Percentiles rank a stretch among this genome's conserved stretches.
phyloP scores from a whole-genome alignment of 2,888 invertebrate species.

The Dryadula phaetusa region DNA sequence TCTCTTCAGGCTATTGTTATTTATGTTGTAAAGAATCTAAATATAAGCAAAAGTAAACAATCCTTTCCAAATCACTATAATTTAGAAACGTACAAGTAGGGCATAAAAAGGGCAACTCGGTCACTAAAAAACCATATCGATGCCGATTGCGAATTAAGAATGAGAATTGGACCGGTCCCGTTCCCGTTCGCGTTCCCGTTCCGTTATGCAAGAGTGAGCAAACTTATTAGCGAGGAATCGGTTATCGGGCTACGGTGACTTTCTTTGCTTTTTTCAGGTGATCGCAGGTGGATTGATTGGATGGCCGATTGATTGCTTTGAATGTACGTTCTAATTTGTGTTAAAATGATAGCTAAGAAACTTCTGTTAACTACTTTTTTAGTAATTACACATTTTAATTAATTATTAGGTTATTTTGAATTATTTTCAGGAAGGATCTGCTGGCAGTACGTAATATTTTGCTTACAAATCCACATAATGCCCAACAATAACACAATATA shows the following conservation, averaged over 20 bases:
- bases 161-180: constrained; percentile 74
- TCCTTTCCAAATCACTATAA: not conserved
- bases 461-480: too few species aligned
- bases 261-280: constrained; percentile 78
- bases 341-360: constrained; percentile 24
- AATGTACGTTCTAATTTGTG: constrained; percentile 58
- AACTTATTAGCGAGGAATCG: constrained; percentile 55
- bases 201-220: constrained; percentile 75
- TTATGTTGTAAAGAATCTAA: too few species aligned
- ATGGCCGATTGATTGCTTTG: constrained; percentile 65
- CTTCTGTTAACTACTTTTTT: not conserved
- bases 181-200: constrained; percentile 54
- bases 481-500: too few species aligned
- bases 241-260: constrained; percentile 54
- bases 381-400: too few species aligned
- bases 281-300: constrained; percentile 73
- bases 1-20: too few species aligned
- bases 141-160: constrained; percentile 70
- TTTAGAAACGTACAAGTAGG: constrained; percentile 34
- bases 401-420: too few species aligned
- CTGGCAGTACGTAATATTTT: too few species aligned
- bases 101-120: constrained; percentile 45
- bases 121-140: constrained; percentile 45
- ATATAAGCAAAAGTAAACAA: not conserved
- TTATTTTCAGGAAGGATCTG: too few species aligned